A percentile compares a stretch with the other conserved stretches of the same genome.
phyloP scores from a whole-genome alignment of 2,797 vertebrate species.

The Pelobates cultripes region DNA sequence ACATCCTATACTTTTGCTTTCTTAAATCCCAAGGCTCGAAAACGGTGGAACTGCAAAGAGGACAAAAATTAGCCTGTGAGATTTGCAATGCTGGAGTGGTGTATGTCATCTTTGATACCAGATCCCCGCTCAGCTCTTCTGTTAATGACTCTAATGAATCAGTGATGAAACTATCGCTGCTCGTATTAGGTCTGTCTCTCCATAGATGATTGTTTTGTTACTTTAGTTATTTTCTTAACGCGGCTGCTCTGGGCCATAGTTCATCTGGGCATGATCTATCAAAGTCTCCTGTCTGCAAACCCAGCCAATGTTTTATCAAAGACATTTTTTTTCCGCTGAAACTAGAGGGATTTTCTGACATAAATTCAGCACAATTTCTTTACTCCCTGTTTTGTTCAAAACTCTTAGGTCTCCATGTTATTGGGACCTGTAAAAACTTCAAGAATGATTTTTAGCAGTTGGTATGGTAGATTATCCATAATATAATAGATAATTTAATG shows the following conservation, averaged over 20 bases:
- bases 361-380: background rate
- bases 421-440: too few relatives aligned
- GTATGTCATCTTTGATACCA: constrained; percentile 34
- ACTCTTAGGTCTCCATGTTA: too few relatives aligned
- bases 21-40: constrained; percentile 60
- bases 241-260: constrained; percentile 16
- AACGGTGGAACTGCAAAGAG: constrained; percentile 59
- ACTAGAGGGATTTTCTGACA: constrained; percentile 29
- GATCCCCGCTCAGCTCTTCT: constrained; percentile 54
- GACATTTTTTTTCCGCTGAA: constrained; percentile 15
- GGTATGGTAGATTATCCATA: too few relatives aligned
- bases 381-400: too few relatives aligned
- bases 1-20: constrained; percentile 37
- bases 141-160: constrained; percentile 54
- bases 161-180: constrained; percentile 39
- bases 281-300: constrained; percentile 30
- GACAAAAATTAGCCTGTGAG: constrained; percentile 61
- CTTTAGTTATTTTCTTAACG: constrained; percentile 35
- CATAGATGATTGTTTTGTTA: constrained; percentile 31
- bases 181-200: constrained; percentile 28
- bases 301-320: constrained; percentile 20
- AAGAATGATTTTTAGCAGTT: too few relatives aligned
- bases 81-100: constrained; percentile 41
- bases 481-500: too few relatives aligned
- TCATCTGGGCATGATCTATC: constrained; percentile 17